A percentile compares a stretch with the other conserved stretches of the same genome.
Evolutionary conservation across 2,888 invertebrate genomes (phyloP).

Genomic region (Sipha maydis): DNA sequence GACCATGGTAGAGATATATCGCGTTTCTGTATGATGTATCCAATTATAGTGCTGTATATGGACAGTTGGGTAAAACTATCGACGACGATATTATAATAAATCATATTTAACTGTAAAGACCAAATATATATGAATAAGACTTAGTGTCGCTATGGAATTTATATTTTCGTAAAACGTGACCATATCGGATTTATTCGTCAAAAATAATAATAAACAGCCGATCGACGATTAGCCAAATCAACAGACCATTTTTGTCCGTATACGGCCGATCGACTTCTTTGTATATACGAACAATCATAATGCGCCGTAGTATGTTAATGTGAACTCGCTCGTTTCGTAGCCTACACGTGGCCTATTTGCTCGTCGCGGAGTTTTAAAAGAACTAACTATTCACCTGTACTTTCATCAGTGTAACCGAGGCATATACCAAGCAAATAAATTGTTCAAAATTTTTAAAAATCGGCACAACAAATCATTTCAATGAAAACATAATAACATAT

Average conservation of each 20-base stretch:
- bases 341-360: too few species aligned
- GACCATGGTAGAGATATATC: not conserved
- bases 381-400: too few species aligned
- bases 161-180: not conserved
- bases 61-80: too few species aligned
- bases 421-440: not conserved
- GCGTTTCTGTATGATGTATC: not conserved
- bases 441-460: too few species aligned
- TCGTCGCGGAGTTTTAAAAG: too few species aligned
- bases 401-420: too few species aligned
- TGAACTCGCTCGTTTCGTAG: too few species aligned
- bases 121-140: too few species aligned
- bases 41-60: not conserved
- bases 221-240: not conserved
- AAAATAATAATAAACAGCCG: too few species aligned
- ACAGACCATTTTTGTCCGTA: slow-evolving; percentile 1
- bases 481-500: too few species aligned
- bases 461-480: too few species aligned
- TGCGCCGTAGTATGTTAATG: not conserved
- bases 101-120: not conserved
- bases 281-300: not conserved
- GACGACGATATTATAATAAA: not conserved
- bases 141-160: not conserved
- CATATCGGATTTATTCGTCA: too few species aligned
- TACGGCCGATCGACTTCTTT: not conserved